phyloP scores from a whole-genome alignment of 1,140 invertebrate genomes.

The Dreissena polymorpha region DNA sequence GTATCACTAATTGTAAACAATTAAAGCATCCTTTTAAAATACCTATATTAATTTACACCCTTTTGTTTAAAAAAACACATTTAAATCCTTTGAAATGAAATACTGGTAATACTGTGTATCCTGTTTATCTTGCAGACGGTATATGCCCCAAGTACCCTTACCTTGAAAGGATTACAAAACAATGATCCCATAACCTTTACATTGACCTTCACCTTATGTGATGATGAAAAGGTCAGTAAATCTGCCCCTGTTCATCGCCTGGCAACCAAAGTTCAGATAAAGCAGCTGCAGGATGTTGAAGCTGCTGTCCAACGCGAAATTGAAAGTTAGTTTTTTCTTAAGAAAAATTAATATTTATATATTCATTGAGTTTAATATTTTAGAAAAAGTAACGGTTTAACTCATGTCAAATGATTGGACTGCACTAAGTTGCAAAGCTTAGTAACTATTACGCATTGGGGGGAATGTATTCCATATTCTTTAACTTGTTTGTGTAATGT shows the following conservation, averaged over 20 bases:
- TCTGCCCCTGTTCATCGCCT: constrained; percentile 56
- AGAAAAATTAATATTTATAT: too few relatives aligned
- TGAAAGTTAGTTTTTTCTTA: too few relatives aligned
- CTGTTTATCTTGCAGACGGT: neutral
- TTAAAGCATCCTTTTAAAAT: neutral
- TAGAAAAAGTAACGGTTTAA: too few relatives aligned
- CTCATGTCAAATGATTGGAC: too few relatives aligned
- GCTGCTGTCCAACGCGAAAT: neutral
- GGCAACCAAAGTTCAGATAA: constrained; percentile 54
- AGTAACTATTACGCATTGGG: too few relatives aligned
- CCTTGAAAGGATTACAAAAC: constrained; percentile 19
- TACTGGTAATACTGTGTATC: neutral
- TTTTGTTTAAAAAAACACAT: neutral
- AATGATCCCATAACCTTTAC: constrained; percentile 5
- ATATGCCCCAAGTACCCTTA: constrained; percentile 6
- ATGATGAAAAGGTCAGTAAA: constrained; percentile 12
- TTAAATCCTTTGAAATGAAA: neutral
- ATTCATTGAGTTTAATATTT: too few relatives aligned
- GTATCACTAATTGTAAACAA: neutral
- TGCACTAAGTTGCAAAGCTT: too few relatives aligned
- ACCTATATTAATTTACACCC: neutral
- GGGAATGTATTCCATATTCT: too few relatives aligned
- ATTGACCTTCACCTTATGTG: constrained; percentile 33
- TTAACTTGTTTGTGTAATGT: too few relatives aligned
- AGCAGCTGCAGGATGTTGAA: constrained; percentile 48